A percentile compares a stretch with the other conserved stretches of the same genome.
phyloP scores from a whole-genome alignment of 35 echinoderm and acorn worm genomes.

The Ptychodera flava region DNA sequence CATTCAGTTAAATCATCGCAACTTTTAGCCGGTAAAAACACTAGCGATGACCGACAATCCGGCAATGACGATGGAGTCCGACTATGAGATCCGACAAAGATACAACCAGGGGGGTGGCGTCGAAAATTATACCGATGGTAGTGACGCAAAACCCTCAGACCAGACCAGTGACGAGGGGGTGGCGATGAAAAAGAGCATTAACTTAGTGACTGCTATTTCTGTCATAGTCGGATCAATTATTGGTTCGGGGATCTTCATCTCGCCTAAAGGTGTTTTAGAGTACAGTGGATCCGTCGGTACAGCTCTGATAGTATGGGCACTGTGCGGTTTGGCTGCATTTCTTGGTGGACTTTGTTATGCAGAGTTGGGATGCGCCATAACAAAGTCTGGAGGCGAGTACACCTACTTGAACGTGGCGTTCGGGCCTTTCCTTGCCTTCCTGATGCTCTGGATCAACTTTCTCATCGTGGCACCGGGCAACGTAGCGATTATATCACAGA shows the following conservation, averaged over 20 bases:
- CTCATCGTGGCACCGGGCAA: not conserved
- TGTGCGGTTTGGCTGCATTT: conserved; percentile 38
- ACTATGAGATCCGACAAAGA: too few species aligned
- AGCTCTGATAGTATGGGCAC: conserved; percentile 50
- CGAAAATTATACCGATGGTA: too few species aligned
- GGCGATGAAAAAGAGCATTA: conserved; percentile 47
- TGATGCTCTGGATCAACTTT: conserved; percentile 38
- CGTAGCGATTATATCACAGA: conserved; percentile 45
- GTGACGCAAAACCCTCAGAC: too few species aligned
- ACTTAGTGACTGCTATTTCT: conserved; percentile 46
- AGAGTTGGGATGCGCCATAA: conserved; percentile 48
- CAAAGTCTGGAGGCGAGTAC: conserved; percentile 52
- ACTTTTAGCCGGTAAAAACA: too few species aligned
- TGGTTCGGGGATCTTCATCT: conserved; percentile 52
- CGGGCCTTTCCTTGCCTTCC: conserved; percentile 41
- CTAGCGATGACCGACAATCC: too few species aligned
- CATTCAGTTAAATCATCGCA: too few species aligned
- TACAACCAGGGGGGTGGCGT: too few species aligned
- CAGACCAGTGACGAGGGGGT: conserved; percentile 7
- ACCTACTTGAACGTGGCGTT: conserved; percentile 41
- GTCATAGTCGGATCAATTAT: conserved; percentile 40
- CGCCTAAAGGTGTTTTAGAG: conserved; percentile 32
- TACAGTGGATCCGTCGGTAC: conserved; percentile 49
- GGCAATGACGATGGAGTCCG: too few species aligned
- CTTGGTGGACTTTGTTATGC: conserved; percentile 58